phyloP scores from a whole-genome alignment of 2,113 vertebrate genomes.

The Poecilia latipinna region DNA sequence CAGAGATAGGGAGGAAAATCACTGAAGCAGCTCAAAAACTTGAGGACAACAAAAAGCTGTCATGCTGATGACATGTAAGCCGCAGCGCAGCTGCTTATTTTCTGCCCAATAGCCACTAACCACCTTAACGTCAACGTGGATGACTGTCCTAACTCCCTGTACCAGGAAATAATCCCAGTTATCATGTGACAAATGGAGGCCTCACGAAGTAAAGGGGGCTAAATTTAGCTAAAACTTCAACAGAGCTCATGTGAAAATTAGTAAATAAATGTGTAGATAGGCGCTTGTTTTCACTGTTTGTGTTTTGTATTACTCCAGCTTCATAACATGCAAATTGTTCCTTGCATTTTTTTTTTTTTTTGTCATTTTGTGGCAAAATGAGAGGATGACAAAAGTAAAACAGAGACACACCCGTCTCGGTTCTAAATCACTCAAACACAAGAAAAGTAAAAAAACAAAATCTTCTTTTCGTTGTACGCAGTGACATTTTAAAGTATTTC shows the following conservation, averaged over 20 bases:
- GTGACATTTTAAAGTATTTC: not conserved
- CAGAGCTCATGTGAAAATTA: not conserved
- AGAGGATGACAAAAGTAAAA: not conserved
- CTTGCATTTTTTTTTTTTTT: not conserved
- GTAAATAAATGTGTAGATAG: not conserved
- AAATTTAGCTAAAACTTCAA: not conserved
- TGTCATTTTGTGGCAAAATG: not conserved
- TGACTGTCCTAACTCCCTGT: slow-evolving; percentile 36
- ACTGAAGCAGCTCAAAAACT: slow-evolving; percentile 6
- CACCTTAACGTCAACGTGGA: slow-evolving; percentile 46
- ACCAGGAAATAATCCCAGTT: slow-evolving; percentile 22
- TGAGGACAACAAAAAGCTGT: slow-evolving; percentile 26
- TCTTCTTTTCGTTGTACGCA: too few species aligned
- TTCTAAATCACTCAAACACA: too few species aligned
- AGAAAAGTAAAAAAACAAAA: too few species aligned
- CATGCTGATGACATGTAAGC: slow-evolving; percentile 47
- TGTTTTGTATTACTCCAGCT: not conserved
- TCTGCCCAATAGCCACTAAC: slow-evolving; percentile 43
- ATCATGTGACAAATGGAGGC: slow-evolving; percentile 32
- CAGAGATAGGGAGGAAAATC: slow-evolving; percentile 15
- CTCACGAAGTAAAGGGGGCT: slow-evolving; percentile 8
- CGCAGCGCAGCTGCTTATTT: slow-evolving; percentile 44
- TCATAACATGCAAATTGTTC: not conserved
- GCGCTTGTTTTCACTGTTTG: not conserved
- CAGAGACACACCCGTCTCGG: not conserved